Evolutionary conservation across 1,140 invertebrate genomes (phyloP).

Genomic region (Proales similis): DNA sequence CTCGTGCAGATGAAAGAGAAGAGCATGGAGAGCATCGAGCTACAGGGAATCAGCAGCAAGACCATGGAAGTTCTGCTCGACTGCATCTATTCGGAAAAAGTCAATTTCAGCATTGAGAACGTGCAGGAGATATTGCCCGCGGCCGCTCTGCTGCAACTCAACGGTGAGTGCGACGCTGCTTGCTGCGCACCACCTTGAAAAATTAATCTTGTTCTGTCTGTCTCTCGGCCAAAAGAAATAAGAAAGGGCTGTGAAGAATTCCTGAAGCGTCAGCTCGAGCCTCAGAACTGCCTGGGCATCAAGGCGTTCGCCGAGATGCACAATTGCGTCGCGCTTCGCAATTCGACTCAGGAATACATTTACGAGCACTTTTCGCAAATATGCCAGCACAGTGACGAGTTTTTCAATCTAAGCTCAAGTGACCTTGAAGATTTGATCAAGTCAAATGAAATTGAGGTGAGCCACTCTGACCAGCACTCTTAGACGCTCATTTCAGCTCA

Average conservation of each 20-base stretch:
- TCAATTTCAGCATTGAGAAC: constrained; percentile 65
- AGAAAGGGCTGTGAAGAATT: constrained; percentile 44
- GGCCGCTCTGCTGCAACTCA: constrained; percentile 48
- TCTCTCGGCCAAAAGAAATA: constrained; percentile 45
- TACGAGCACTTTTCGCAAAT: constrained; percentile 94
- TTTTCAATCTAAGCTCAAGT: constrained; percentile 43
- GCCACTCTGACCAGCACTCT: background rate
- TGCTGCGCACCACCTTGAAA: background rate
- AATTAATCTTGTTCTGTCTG: background rate
- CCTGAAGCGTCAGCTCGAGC: constrained; percentile 63
- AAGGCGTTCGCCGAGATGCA: constrained; percentile 96
- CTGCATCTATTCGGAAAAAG: constrained; percentile 80
- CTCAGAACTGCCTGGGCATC: constrained; percentile 93
- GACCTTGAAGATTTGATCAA: constrained; percentile 46
- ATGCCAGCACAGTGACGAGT: constrained; percentile 87
- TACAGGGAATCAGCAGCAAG: constrained; percentile 68
- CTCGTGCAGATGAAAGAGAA: constrained; percentile 47
- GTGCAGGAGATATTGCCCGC: constrained; percentile 74
- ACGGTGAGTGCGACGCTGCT: constrained; percentile 40
- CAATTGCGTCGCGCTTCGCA: constrained; percentile 82
- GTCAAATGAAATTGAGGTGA: constrained; percentile 49
- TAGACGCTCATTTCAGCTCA: constrained; percentile 83
- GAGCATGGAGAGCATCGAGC: constrained; percentile 64
- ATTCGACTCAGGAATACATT: constrained; percentile 94
- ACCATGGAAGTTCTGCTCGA: constrained; percentile 72